Percentiles rank a stretch among this genome's conserved stretches.
Conservation (phyloP, 1,140 invertebrate genomes). For the Rhynchophorus ferrugineus region DNA sequence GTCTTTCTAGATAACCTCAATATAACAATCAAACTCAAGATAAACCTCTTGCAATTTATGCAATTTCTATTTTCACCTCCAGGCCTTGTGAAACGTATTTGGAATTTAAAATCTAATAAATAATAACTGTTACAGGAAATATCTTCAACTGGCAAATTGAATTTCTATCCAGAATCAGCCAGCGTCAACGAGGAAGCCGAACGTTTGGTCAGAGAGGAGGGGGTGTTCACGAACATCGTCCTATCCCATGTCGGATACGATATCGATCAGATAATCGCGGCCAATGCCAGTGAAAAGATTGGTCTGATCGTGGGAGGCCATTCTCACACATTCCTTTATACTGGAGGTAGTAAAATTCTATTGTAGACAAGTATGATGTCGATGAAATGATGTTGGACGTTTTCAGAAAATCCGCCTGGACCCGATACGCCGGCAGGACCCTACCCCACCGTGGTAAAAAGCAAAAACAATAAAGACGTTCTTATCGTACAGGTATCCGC, state of each 20-base stretch:
- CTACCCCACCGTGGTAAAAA: constrained; percentile 44
- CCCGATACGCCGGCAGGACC: constrained; percentile 44
- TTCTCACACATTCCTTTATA: constrained; percentile 54
- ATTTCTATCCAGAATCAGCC: constrained; percentile 44
- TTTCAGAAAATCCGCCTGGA: constrained; percentile 27
- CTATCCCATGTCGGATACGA: constrained; percentile 53
- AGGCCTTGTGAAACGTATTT: too few species aligned
- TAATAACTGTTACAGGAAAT: constrained; percentile 28
- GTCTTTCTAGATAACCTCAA: too few species aligned
- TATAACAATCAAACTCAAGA: too few species aligned
- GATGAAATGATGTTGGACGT: not conserved
- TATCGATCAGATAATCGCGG: constrained; percentile 58
- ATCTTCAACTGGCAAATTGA: constrained; percentile 38
- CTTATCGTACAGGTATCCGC: constrained; percentile 64
- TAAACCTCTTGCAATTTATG: too few species aligned
- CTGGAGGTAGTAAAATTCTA: constrained; percentile 28
- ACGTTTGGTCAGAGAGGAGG: constrained; percentile 38
- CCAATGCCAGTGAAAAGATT: constrained; percentile 52
- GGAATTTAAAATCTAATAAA: too few species aligned
- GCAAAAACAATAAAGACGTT: constrained; percentile 47
- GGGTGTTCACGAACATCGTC: constrained; percentile 40
- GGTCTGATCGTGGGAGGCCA: constrained; percentile 84
- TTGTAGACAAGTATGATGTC: not conserved
- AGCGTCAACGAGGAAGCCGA: constrained; percentile 39
- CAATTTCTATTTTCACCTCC: too few species aligned